Conservation (phyloP, 2,797 vertebrate species). For the Rhinatrema bivittatum region DNA sequence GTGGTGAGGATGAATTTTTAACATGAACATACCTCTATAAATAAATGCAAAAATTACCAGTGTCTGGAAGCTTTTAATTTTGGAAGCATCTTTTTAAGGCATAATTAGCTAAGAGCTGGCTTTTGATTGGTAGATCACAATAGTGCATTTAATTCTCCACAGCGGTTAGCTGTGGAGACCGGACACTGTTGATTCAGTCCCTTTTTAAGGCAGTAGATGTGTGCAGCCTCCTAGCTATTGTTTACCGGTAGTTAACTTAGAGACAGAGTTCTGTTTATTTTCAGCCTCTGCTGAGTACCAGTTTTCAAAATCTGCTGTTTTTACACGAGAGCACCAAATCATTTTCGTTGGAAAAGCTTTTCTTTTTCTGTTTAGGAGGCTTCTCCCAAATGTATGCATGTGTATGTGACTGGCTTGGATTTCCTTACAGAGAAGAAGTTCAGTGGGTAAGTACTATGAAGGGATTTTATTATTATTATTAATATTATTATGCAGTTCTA, state of each 20-base stretch:
- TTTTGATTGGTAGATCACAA: conserved; percentile 31
- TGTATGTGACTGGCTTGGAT: conserved; percentile 92
- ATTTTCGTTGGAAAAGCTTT: too few species aligned
- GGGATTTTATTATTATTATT: too few species aligned
- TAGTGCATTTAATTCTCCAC: conserved; percentile 38
- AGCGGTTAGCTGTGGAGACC: too few species aligned
- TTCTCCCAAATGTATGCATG: conserved; percentile 96
- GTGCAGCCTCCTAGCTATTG: too few species aligned
- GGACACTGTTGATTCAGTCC: too few species aligned
- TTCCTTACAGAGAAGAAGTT: conserved; percentile 89
- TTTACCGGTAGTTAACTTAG: too few species aligned
- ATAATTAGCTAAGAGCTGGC: conserved; percentile 33
- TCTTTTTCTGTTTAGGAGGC: conserved; percentile 63
- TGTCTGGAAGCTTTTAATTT: conserved; percentile 41
- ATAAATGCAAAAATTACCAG: conserved; percentile 18
- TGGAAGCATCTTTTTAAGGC: conserved; percentile 31
- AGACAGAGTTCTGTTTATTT: too few species aligned
- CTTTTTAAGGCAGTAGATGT: too few species aligned
- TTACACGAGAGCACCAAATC: too few species aligned
- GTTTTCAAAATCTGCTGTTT: too few species aligned
- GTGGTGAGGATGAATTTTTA: conserved; percentile 67
- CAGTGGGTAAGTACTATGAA: conserved; percentile 90
- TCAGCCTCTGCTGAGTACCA: too few species aligned
- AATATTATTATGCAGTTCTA: background rate
- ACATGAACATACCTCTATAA: conserved; percentile 16